Percentiles rank a stretch among this genome's conserved stretches.
These are phyloP conservation scores for Semaprochilodus insignis DNA, from an alignment of 2,797 vertebrate species.

Conservation along the genomic window DNA sequence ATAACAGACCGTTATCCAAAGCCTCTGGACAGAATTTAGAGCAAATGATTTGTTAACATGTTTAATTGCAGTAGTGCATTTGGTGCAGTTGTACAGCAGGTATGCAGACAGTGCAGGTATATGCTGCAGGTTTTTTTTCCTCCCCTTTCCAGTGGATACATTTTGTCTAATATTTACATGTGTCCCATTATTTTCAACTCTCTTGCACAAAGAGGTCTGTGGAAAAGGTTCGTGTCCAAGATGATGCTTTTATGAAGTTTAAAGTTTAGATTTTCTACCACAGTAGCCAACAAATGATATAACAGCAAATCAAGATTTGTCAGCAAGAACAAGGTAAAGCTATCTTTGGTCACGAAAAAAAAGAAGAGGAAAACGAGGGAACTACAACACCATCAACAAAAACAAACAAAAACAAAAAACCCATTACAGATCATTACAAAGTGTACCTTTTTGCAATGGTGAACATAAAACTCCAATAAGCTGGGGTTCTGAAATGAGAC, in stretches of 20 bases:
- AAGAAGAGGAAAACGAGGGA: slow-evolving; percentile 69
- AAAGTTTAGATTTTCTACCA: slow-evolving; percentile 58
- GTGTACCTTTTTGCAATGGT: slow-evolving; percentile 47
- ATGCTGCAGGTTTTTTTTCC: slow-evolving; percentile 62
- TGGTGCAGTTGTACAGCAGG: slow-evolving; percentile 71
- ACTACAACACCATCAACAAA: slow-evolving; percentile 2
- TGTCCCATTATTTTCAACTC: slow-evolving; percentile 61
- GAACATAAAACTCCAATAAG: slow-evolving; percentile 57
- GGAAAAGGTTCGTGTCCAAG: slow-evolving; percentile 70
- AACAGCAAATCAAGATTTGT: slow-evolving; percentile 62
- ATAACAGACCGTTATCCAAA: slow-evolving; percentile 44
- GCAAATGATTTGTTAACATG: slow-evolving; percentile 15
- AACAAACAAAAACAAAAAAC: slow-evolving; percentile 35
- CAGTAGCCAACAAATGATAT: slow-evolving; percentile 66
- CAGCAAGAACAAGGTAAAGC: slow-evolving; percentile 73
- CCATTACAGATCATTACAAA: slow-evolving; percentile 48
- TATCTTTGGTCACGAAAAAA: slow-evolving; percentile 94
- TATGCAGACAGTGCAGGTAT: slow-evolving; percentile 74
- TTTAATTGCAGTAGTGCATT: slow-evolving; percentile 41
- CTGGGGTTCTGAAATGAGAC: slow-evolving; percentile 14
- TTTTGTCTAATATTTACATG: slow-evolving; percentile 80
- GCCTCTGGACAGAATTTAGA: slow-evolving; percentile 34
- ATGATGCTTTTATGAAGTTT: slow-evolving; percentile 31
- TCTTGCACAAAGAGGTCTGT: slow-evolving; percentile 82
- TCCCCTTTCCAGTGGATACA: slow-evolving; percentile 71